Base-by-base conservation (phyloP, 2,888 invertebrate genomes). In the Eupithecia dodoneata region DNA sequence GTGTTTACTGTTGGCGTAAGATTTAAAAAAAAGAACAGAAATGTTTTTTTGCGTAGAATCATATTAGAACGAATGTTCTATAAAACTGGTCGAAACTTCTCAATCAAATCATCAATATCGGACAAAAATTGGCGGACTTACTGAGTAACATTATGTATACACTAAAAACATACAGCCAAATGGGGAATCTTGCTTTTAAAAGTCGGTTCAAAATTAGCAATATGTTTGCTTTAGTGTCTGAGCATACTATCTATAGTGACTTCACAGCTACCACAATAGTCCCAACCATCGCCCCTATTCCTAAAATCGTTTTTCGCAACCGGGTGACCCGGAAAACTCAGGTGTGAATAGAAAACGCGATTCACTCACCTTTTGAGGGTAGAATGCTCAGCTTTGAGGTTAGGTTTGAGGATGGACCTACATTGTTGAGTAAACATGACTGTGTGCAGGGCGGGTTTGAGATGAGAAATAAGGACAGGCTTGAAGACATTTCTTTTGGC, bases 271-370 rank as follows among this genome's bases (percentile, higher is more conserved):
- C 44, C 45, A 52, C 67, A 69, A 66, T 67, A 69, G 67, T 45
- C 45, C 52, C 66, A 49, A 73, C 7, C 18, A 59, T 71, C 67
- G 45, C 44, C 69, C 45, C 15, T n/a, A 18, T 42, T 45, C 66
- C 45, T 71, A 59, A 73, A 75, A 79, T 45, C 69, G 67, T 73
- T 55, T 67, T 69, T n/a, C 59, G 71, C 76, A 76, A 77, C 80
- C 76, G 74, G 81, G 82, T 82, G 79, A 82, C 82, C 82, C 76
- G 79, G 77, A 81, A 75, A 80, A 72, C 74, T 55, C 10, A n/a
- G 55, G 41, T 52, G 52, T 73, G 72, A 80, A 82, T 76, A 49
- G 75, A 80, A 82, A 81, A 75, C 74, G 81, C 80, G 72, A 81
- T 79, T 81, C 80, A 81, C 80, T 76, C 72, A 59, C 72, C 49